A percentile compares a stretch with the other conserved stretches of the same genome.
Evolutionary conservation across 2,888 invertebrate species (phyloP).

Genomic region (Linyphia triangularis): DNA sequence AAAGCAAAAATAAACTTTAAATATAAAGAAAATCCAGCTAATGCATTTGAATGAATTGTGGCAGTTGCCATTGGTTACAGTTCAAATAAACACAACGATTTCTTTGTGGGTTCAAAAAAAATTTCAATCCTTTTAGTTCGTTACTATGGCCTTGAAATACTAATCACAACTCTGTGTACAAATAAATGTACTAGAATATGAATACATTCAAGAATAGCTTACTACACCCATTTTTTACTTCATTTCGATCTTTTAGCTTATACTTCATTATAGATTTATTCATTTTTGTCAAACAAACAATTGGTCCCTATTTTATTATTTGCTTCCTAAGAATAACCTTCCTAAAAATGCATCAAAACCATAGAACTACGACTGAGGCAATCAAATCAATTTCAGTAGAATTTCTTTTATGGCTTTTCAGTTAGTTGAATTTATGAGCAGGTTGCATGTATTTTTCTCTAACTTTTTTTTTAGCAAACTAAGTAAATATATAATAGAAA

Average conservation of each 20-base stretch:
- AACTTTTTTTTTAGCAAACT: too few species aligned
- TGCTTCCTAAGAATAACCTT: not conserved
- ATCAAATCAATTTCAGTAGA: not conserved
- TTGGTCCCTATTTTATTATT: not conserved
- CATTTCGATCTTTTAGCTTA: not conserved
- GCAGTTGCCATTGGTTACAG: constrained; percentile 42
- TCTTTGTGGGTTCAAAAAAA: not conserved
- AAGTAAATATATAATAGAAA: too few species aligned
- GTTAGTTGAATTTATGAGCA: too few species aligned
- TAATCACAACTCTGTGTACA: not conserved
- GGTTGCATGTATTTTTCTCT: too few species aligned
- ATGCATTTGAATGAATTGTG: not conserved
- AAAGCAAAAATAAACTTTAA: not conserved
- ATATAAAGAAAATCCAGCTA: not conserved
- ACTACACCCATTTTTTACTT: too few species aligned
- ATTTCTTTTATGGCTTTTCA: not conserved
- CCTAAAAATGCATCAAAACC: not conserved
- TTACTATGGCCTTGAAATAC: constrained; percentile 31
- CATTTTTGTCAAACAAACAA: not conserved
- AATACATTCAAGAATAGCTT: not conserved
- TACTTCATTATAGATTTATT: not conserved
- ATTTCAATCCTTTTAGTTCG: not conserved
- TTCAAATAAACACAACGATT: constrained; percentile 17
- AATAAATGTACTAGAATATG: constrained; percentile 13
- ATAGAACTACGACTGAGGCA: not conserved